These are phyloP conservation scores for Escarpia spicata DNA, from an alignment of 2,888 invertebrate species.

Conservation along the genomic window DNA sequence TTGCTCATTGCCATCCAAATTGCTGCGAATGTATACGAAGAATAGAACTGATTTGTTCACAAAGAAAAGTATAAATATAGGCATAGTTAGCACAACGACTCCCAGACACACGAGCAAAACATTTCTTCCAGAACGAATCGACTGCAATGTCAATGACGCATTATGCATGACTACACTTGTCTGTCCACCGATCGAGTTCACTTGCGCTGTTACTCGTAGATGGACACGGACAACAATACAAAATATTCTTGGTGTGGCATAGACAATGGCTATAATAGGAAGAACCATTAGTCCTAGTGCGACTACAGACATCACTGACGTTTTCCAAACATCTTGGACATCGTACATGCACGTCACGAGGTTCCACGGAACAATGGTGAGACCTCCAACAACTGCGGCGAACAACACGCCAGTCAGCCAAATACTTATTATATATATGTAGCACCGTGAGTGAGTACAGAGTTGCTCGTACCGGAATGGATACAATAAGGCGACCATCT, in stretches of 20 bases:
- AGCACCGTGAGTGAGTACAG: not conserved
- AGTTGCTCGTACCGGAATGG: not conserved
- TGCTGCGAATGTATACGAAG: not conserved
- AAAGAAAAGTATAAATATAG: not conserved
- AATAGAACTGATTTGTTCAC: not conserved
- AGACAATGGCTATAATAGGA: not conserved
- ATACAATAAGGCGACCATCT: not conserved
- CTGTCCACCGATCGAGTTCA: not conserved
- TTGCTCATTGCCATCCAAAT: not conserved
- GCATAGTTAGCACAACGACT: not conserved
- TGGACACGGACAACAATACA: not conserved
- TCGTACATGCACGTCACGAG: not conserved
- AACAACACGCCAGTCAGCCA: not conserved
- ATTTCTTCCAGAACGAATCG: not conserved
- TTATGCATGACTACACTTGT: not conserved
- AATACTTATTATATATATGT: not conserved
- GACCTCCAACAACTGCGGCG: not conserved
- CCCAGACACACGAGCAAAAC: not conserved
- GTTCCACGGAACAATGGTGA: not conserved
- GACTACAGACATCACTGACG: not conserved
- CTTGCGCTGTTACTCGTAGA: not conserved
- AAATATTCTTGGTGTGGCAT: not conserved
- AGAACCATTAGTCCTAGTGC: not conserved
- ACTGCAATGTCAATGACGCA: not conserved
- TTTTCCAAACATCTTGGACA: not conserved